These are phyloP conservation scores for Plebejus anna DNA, from an alignment of 2,888 invertebrate genomes.

Conservation along the genomic window DNA sequence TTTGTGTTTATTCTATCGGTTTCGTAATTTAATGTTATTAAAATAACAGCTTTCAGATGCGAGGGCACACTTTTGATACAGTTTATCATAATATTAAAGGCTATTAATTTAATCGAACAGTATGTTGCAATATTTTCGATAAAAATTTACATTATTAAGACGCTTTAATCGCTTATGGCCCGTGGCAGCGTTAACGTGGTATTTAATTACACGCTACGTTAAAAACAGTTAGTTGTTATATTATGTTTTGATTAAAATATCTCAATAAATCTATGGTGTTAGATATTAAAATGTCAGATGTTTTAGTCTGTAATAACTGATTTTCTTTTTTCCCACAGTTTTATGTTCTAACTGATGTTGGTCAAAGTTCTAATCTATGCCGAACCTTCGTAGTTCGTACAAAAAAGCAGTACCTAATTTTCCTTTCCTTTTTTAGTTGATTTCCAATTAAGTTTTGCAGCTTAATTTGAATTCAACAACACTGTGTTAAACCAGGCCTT, in stretches of 20 bases:
- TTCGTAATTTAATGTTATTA: slow-evolving; percentile 48
- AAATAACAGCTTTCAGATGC: slow-evolving; percentile 49
- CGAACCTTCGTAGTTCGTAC: too few relatives aligned
- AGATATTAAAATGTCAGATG: not conserved
- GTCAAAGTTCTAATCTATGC: not conserved
- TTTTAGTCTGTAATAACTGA: not conserved
- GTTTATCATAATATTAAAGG: slow-evolving; percentile 47
- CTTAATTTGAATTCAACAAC: too few relatives aligned
- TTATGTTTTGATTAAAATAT: slow-evolving; percentile 9
- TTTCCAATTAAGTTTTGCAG: too few relatives aligned
- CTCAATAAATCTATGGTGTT: slow-evolving; percentile 2
- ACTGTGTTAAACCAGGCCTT: too few relatives aligned
- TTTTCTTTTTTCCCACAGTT: not conserved
- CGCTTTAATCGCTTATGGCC: slow-evolving; percentile 24
- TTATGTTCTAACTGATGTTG: not conserved
- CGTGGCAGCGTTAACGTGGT: slow-evolving; percentile 21
- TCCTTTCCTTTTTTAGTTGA: too few relatives aligned
- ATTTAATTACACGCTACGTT: slow-evolving; percentile 23
- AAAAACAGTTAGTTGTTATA: slow-evolving; percentile 20
- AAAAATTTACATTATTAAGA: slow-evolving; percentile 21
- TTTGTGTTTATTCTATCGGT: slow-evolving; percentile 59
- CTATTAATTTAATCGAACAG: slow-evolving; percentile 34
- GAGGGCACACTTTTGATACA: slow-evolving; percentile 40
- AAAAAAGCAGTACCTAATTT: too few relatives aligned
- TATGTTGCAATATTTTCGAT: slow-evolving; percentile 26